Base-by-base conservation (phyloP, 2,888 invertebrate genomes). In the Xiphydria camelus region DNA sequence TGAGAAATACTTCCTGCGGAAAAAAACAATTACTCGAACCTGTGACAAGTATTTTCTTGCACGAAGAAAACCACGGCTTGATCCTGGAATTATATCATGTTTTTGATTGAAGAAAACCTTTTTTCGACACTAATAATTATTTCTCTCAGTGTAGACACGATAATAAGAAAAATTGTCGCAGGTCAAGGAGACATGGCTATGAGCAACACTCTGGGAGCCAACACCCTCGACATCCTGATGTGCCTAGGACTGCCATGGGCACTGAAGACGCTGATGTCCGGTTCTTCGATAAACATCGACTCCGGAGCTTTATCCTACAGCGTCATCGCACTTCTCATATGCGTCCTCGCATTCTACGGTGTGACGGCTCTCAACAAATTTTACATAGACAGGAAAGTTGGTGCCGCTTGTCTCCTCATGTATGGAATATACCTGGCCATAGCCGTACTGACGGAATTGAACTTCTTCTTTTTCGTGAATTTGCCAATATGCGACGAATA, bases 221-320 rank as follows among this genome's bases (percentile, higher is more conserved):
- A 93, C 66, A 90, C 91, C 0, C 77, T 93, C 66, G 91, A 92
- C 46, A 90, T 93, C 43, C 76, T 93, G 2, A 80, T 92, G 38
- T 91, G 92, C 2, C 76, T 93, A 31, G 91, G 91, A 1, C 70
- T 91, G 17, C 93, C 93, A 0, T 94, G 93, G 93, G 83, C 90
- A 42, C 85, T 92, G 56, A 88, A 85, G 69, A 85, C 86, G 3
- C 70, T 87, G 53, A 76, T 83, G 34, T 69, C 80, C 33, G 72
- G 80, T 3, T 76, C 66, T 0, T 76, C 78, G 46, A 84, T 93
- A 1, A 65, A 77, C 37, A 88, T 95, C 47, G 84, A 86, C 61
- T 92, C 93, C 0, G 81, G 84, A 1, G 89, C 91, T 1, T 84
- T 94, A 25, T 87, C 87, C 59, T 94, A 90, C 72, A 89, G 91